Base-by-base conservation (phyloP, 2,888 invertebrate species). In the Prosopocoilus inquinatus region DNA sequence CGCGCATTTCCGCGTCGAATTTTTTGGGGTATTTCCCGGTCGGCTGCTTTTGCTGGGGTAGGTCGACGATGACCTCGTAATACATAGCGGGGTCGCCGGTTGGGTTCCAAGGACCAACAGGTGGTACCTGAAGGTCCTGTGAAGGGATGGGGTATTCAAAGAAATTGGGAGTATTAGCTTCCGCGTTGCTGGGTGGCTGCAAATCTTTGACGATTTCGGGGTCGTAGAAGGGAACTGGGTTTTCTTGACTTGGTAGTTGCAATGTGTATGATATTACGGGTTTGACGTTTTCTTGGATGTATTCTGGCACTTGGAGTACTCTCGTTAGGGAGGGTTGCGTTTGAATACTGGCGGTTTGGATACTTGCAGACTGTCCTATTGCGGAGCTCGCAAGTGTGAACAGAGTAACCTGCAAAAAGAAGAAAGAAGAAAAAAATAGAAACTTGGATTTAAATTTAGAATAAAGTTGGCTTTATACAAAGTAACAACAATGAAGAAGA, bases 1-100 rank as follows among this genome's bases (percentile, higher is more conserved):
- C 64, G 57, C 79, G 80, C 51, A 82, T 78, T 15, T 78, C 78
- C 45, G 79, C 76, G 57, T 76, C 71, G 69, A 78, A 84, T 67
- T 85, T 85, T 68, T 85, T 85, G 0, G 85, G 85, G 64, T 81
- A 84, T 16, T 78, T 65, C 55, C 80, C 80, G 13, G 83, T 84
- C 2, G 84, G 83, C 15, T 73, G 70, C 61, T 80, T 66, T 59
- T 75, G 62, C 70, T 72, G 64, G 61, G 67, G 69, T 66, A 67
- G 48, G 67, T 77, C 54, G 71, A 79, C 52, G 64, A 77, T 64
- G 69, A 77, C 65, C 75, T 76, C 63, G 67, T 77, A 68, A 67
- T 72, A 75, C 34, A 70, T 67, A 51, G 70, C 68, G 50, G 77
- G 71, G 60, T 75, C 75, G 60, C 75, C 72, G 36, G 72, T 69